Conservation (phyloP, 1,140 invertebrate species). For the Chrysomallon squamiferum region DNA sequence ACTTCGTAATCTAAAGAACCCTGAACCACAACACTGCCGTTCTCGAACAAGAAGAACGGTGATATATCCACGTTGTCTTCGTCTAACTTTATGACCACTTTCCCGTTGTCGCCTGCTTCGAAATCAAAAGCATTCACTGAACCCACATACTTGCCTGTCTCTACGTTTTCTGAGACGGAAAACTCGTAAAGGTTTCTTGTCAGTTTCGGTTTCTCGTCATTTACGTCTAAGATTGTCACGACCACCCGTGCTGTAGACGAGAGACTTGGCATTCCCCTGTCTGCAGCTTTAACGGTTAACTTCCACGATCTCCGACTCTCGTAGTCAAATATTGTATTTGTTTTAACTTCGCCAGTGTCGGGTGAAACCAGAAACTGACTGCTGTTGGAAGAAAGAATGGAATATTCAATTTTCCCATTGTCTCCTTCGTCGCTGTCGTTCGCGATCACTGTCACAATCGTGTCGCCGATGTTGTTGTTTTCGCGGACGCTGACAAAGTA, state of each 20-base stretch:
- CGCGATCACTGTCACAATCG: slow-evolving; percentile 20
- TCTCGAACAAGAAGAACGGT: slow-evolving; percentile 14
- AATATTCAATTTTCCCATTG: slow-evolving; percentile 28
- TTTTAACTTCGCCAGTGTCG: slow-evolving; percentile 20
- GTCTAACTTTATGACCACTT: slow-evolving; percentile 79
- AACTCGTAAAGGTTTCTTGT: slow-evolving; percentile 23
- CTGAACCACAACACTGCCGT: slow-evolving; percentile 18
- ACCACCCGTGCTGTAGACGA: slow-evolving; percentile 18
- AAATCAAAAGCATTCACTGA: slow-evolving; percentile 27
- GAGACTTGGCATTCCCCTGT: slow-evolving; percentile 27
- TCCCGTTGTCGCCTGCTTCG: slow-evolving; percentile 31
- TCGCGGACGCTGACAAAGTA: slow-evolving; percentile 26
- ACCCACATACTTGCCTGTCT: slow-evolving; percentile 16
- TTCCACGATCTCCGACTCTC: slow-evolving; percentile 25
- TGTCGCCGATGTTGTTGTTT: slow-evolving; percentile 17
- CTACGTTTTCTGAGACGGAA: slow-evolving; percentile 25
- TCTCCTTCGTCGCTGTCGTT: slow-evolving; percentile 66
- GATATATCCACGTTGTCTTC: slow-evolving; percentile 59
- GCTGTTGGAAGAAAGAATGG: slow-evolving; percentile 13
- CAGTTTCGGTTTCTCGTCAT: slow-evolving; percentile 39
- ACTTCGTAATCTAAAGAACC: slow-evolving; percentile 79
- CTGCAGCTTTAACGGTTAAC: slow-evolving; percentile 37
- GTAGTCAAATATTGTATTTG: slow-evolving; percentile 30
- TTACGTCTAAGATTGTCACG: slow-evolving; percentile 34
- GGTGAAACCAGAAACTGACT: slow-evolving; percentile 22